Evolutionary conservation across 2,797 vertebrate species (phyloP), one percentile per base, ranked within the genome.

Genomic region (Selene dorsalis): DNA sequence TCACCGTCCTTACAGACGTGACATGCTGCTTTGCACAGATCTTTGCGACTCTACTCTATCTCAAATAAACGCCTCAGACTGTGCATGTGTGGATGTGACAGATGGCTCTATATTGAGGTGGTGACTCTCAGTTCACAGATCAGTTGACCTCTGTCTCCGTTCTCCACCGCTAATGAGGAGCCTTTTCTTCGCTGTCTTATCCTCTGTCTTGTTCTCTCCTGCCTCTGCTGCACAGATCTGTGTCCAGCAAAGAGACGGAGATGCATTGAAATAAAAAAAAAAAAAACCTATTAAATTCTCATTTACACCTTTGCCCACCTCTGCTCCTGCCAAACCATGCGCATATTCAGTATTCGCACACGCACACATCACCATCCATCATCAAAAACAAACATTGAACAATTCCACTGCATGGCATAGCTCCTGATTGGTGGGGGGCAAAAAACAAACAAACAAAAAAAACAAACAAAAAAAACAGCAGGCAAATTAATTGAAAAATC

Each of bases 401-500:
- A 41, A 79, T 61, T 48, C 57, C 3, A 26, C 35, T 43, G 57
- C 41, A 63, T 47, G 57, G 64, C 62, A 62, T 2, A 61, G 75
- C 76, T 41, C 26, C 64, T 89, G 85, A 88, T 80, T 90, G 77
- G 69, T 76, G 60, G 52, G 35, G 69, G 16, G 41, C 47, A 28
- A 61, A 75, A 68, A 84, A 73, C 65, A 89, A 48, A 45, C n/a
- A n/a, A n/a, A n/a, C n/a, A n/a, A n/a, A n/a, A n/a, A n/a, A n/a
- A n/a, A n/a, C n/a, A n/a, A n/a, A n/a, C n/a, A n/a, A 69, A 32
- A 61, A 75, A 68, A 84, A 71, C 65, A 88, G 52, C 50, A 69
- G 56, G 74, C 47, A 88, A 79, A 89, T 90, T 89, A 92, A 92
- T 86, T 91, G 88, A 92, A 93, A 91, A 91, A 93, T 92, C 89